Evolutionary conservation across 2,888 invertebrate genomes (phyloP).

Genomic region (Axea sp.): DNA sequence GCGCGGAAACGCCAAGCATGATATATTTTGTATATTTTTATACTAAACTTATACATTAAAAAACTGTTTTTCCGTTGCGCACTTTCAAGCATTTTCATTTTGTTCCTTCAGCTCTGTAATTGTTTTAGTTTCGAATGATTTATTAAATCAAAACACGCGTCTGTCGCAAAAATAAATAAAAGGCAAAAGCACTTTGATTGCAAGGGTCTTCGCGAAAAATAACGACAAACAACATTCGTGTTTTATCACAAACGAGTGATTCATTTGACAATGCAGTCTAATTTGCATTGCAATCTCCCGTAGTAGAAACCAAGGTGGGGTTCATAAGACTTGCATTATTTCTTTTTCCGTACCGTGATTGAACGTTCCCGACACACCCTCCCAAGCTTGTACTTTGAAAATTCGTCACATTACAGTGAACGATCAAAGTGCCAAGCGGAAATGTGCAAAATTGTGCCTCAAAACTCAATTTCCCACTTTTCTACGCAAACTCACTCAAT

Average conservation of each 20-base stretch:
- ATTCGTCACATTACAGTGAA: conserved; percentile 54
- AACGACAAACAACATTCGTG: conserved; percentile 15
- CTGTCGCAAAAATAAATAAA: neutral
- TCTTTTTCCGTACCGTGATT: conserved; percentile 56
- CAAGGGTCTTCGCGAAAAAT: conserved; percentile 20
- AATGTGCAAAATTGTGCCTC: conserved; percentile 41
- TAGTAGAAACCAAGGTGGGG: conserved; percentile 51
- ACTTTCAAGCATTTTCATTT: too few relatives aligned
- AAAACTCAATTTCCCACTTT: conserved; percentile 41
- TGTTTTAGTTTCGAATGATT: too few relatives aligned
- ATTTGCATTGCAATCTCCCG: conserved; percentile 57
- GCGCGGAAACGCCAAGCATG: too few relatives aligned
- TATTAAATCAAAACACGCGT: too few relatives aligned
- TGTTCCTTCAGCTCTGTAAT: too few relatives aligned
- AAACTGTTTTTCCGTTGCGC: too few relatives aligned
- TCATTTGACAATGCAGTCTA: conserved; percentile 44
- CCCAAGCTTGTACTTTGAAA: conserved; percentile 31
- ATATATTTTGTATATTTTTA: too few relatives aligned
- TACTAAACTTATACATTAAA: too few relatives aligned
- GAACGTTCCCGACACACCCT: conserved; percentile 54
- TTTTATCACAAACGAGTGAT: conserved; percentile 47
- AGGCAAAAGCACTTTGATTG: neutral
- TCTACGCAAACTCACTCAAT: conserved; percentile 11
- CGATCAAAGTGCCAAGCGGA: conserved; percentile 50
- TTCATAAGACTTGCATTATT: conserved; percentile 59